Percentiles rank a stretch among this genome's conserved stretches.
These are phyloP conservation scores for Ailurus styani DNA, from an alignment of 2,113 vertebrate genomes.

Conservation along the genomic window DNA sequence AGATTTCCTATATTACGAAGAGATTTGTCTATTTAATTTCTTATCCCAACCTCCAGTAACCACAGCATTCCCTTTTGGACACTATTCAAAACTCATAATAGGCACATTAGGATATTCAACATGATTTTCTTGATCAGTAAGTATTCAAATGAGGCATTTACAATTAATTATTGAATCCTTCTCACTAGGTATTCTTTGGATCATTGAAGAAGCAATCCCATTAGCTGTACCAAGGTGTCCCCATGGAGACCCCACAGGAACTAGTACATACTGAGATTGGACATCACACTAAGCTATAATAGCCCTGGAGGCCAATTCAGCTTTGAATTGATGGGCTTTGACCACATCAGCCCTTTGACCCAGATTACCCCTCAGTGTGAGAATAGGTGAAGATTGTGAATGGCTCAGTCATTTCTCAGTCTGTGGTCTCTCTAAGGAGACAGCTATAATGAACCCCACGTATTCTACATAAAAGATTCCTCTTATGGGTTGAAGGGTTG, in stretches of 20 bases:
- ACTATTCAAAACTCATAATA: not conserved
- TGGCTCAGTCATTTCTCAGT: not conserved
- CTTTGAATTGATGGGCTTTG: not conserved
- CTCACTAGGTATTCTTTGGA: not conserved
- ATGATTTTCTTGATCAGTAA: conserved; percentile 40
- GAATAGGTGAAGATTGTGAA: not conserved
- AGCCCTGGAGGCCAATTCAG: not conserved
- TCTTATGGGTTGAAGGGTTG: not conserved
- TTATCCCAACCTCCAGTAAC: not conserved
- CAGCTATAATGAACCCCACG: rapidly evolving
- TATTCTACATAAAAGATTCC: not conserved
- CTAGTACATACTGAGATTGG: not conserved
- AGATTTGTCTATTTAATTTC: not conserved
- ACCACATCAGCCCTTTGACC: not conserved
- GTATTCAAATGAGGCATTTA: conserved; percentile 40
- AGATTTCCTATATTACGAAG: not conserved
- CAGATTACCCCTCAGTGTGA: not conserved
- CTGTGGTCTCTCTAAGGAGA: not conserved
- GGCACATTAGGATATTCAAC: not conserved
- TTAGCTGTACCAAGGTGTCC: not conserved
- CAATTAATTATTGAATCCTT: conserved; percentile 9
- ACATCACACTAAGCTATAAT: not conserved
- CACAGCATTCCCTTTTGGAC: conserved; percentile 21
- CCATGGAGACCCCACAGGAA: not conserved
- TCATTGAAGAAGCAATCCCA: not conserved